Evolutionary conservation across 2,888 invertebrate genomes (phyloP).

Genomic region (Polietes domitor): DNA sequence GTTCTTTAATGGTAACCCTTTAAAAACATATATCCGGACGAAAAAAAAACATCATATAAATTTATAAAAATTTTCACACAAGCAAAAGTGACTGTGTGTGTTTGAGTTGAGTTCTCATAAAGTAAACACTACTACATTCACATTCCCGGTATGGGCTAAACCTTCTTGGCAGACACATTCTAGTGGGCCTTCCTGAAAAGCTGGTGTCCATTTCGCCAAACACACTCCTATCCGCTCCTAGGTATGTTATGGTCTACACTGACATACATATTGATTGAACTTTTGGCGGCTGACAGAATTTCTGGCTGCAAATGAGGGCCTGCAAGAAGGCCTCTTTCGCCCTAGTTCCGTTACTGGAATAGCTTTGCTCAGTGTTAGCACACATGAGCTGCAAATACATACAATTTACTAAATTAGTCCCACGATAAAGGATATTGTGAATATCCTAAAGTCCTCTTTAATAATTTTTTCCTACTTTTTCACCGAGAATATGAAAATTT

Average conservation of each 20-base stretch:
- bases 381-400: neutral
- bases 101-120: neutral
- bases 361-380: neutral
- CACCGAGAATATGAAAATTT: neutral
- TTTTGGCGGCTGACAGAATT: too few relatives aligned
- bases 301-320: too few relatives aligned
- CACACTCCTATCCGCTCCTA: too few relatives aligned
- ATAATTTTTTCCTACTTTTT: neutral
- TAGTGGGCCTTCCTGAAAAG: too few relatives aligned
- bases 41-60: slow-evolving; percentile 20
- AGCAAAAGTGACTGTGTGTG: neutral
- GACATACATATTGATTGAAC: too few relatives aligned
- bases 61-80: slow-evolving; percentile 9
- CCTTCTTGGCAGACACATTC: too few relatives aligned
- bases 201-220: too few relatives aligned
- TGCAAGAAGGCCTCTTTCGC: too few relatives aligned
- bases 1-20: too few relatives aligned
- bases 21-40: too few relatives aligned
- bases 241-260: too few relatives aligned
- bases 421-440: slow-evolving; percentile 48
- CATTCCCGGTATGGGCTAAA: too few relatives aligned
- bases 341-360: neutral
- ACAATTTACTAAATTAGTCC: slow-evolving; percentile 55
- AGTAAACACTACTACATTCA: neutral
- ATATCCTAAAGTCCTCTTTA: slow-evolving; percentile 35